Base-by-base conservation (phyloP, 2,888 invertebrate genomes). In the Dermolepida albohirtum region DNA sequence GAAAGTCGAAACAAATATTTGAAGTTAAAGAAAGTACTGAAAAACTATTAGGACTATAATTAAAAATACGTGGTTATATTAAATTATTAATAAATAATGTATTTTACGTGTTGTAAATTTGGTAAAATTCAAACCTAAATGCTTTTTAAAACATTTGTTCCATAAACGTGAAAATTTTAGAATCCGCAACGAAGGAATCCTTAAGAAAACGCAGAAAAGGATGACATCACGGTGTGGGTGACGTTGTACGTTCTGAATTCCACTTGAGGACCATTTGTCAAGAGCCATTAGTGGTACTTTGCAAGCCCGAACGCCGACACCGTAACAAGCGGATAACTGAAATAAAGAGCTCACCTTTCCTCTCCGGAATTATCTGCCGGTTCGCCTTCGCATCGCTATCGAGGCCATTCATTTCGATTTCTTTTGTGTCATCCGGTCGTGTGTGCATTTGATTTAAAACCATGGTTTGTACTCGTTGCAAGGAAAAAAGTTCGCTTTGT, bases 291-390 rank as follows among this genome's bases (percentile, higher is more conserved):
- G 77, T 75, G 78, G 78, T 77, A 78, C 77, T 79, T 79, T 79
- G 79, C 78, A 79, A 77, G 77, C 77, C 73, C 72, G 75, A 75
- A 67, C 75, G 76, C 78, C 77, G 78, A 78, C 79, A 78, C 77
- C 74, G 78, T 79, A 78, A 79, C 79, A 78, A 78, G 78, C 78
- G 78, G 78, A 79, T 79, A 79, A 79, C 79, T 79, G 79, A 79
- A 79, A 79, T 79, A 79, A 79, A 79, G 79, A 78, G 79, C 79
- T 78, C 78, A 78, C 78, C 78, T 78, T 76, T 77, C 77, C 79
- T 78, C 78, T 70, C 70, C 75, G 79, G 79, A 78, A 79, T 79
- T 79, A 79, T 79, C 78, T 76, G 27, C 14, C 29, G 29, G 59
- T 44, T 44, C 59, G 16, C 14, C 27, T 16, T 16, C 47, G 43